phyloP scores from a whole-genome alignment of 1,140 invertebrate species.

The Ganaspis sp. region DNA sequence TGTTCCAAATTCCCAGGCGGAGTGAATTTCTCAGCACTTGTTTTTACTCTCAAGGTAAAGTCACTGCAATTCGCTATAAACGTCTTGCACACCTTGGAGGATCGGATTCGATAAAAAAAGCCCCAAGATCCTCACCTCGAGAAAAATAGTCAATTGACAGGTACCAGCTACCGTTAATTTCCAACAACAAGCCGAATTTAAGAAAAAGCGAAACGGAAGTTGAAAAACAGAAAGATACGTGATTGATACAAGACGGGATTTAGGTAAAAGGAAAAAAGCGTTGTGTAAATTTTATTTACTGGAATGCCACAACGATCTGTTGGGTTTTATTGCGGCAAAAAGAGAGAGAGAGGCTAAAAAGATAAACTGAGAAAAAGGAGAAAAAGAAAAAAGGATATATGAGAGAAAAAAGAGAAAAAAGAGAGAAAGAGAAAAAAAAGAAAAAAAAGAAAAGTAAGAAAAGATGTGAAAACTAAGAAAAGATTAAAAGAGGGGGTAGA shows the following conservation, averaged over 20 bases:
- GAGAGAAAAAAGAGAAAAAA: not conserved
- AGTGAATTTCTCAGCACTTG: not conserved
- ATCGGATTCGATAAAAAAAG: not conserved
- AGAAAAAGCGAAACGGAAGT: constrained; percentile 41
- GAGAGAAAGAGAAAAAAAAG: too few species aligned
- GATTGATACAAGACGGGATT: constrained; percentile 45
- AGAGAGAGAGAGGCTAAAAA: not conserved
- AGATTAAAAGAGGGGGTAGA: too few species aligned
- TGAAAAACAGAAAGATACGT: constrained; percentile 49
- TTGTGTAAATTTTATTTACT: constrained; percentile 28
- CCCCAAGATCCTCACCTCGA: not conserved
- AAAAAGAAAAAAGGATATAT: not conserved
- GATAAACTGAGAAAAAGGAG: constrained; percentile 9
- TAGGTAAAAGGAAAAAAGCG: constrained; percentile 39
- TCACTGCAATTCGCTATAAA: not conserved
- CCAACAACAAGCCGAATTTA: not conserved
- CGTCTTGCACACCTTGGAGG: not conserved
- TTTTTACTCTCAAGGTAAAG: not conserved
- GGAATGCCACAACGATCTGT: not conserved
- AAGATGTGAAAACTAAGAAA: too few species aligned
- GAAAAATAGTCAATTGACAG: not conserved
- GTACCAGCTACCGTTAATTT: not conserved
- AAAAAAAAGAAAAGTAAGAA: too few species aligned
- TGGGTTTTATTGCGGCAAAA: constrained; percentile 2
- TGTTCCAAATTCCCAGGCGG: not conserved